Evolutionary conservation across 2,797 vertebrate species (phyloP).

Genomic region (Danio aesculapii): DNA sequence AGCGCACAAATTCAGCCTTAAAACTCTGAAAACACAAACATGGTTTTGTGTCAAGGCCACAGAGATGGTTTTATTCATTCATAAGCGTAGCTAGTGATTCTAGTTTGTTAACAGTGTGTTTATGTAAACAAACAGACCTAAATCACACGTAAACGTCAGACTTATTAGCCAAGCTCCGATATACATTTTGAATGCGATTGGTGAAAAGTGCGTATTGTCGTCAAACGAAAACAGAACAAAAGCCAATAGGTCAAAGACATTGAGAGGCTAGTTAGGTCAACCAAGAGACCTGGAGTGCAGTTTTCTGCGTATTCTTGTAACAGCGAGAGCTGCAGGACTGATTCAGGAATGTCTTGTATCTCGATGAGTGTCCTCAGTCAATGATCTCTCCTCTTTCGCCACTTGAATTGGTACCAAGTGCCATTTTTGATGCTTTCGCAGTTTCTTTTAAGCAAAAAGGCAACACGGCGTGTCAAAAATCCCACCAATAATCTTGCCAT

Average conservation of each 20-base stretch:
- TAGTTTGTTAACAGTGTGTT: slow-evolving; percentile 30
- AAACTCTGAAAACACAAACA: background rate
- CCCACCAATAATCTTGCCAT: slow-evolving; percentile 8
- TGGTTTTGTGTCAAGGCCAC: slow-evolving; percentile 44
- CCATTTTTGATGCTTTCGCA: slow-evolving; percentile 3
- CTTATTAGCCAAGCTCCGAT: background rate
- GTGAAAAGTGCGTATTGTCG: slow-evolving; percentile 48
- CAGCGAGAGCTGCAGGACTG: background rate
- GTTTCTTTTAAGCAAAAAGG: slow-evolving; percentile 31
- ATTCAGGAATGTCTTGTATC: slow-evolving; percentile 58
- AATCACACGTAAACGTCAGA: slow-evolving; percentile 37
- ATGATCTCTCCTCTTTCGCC: slow-evolving; percentile 13
- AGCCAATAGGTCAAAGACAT: slow-evolving; percentile 8
- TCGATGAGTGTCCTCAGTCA: slow-evolving; percentile 12
- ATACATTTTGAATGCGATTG: slow-evolving; percentile 3
- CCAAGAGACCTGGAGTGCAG: slow-evolving; percentile 11
- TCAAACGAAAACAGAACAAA: slow-evolving; percentile 18
- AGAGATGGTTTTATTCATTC: slow-evolving; percentile 11
- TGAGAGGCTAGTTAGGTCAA: slow-evolving; percentile 12
- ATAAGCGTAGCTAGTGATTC: slow-evolving; percentile 7
- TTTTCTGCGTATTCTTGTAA: slow-evolving; percentile 22
- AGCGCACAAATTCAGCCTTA: slow-evolving; percentile 17
- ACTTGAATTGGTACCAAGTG: slow-evolving; percentile 20
- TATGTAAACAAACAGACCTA: slow-evolving; percentile 29
- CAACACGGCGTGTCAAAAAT: slow-evolving; percentile 26